Percentiles rank a stretch among this genome's conserved stretches.
phyloP scores from a whole-genome alignment of 2,888 invertebrate species.

The Patella pellucida region DNA sequence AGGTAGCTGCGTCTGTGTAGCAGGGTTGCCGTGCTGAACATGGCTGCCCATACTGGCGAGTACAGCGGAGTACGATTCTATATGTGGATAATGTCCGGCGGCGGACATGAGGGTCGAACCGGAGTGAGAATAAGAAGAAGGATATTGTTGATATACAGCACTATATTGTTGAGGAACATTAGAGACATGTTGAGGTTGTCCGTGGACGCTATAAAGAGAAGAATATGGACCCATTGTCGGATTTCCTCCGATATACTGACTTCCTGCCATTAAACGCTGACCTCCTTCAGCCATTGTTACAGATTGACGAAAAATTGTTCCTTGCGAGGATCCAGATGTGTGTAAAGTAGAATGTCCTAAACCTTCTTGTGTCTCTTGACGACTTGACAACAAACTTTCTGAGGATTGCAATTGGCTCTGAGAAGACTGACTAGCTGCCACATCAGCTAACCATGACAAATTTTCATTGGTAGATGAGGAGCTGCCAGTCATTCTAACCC shows the following conservation, averaged over 20 bases:
- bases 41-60: conserved; percentile 65
- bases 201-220: conserved; percentile 40
- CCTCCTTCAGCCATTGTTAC: conserved; percentile 48
- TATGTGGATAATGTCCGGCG: conserved; percentile 49
- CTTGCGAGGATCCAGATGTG: conserved; percentile 43
- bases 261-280: conserved; percentile 37
- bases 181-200: conserved; percentile 41
- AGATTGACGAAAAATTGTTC: conserved; percentile 51
- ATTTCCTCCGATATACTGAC: conserved; percentile 20
- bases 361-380: background rate
- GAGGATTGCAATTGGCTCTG: conserved; percentile 15
- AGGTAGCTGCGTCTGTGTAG: conserved; percentile 52
- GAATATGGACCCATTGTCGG: conserved; percentile 36
- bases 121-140: conserved; percentile 30
- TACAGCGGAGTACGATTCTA: conserved; percentile 64
- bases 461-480: conserved; percentile 44
- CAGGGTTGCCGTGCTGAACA: conserved; percentile 49
- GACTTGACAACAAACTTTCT: conserved; percentile 11
- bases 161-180: conserved; percentile 49
- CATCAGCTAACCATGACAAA: conserved; percentile 47
- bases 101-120: conserved; percentile 31
- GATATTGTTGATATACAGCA: conserved; percentile 55
- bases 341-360: conserved; percentile 19
- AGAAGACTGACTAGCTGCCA: conserved; percentile 35
- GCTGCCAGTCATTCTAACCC: conserved; percentile 59